Evolutionary conservation across 2,113 vertebrate species (phyloP).

Genomic region (Bos indicus): DNA sequence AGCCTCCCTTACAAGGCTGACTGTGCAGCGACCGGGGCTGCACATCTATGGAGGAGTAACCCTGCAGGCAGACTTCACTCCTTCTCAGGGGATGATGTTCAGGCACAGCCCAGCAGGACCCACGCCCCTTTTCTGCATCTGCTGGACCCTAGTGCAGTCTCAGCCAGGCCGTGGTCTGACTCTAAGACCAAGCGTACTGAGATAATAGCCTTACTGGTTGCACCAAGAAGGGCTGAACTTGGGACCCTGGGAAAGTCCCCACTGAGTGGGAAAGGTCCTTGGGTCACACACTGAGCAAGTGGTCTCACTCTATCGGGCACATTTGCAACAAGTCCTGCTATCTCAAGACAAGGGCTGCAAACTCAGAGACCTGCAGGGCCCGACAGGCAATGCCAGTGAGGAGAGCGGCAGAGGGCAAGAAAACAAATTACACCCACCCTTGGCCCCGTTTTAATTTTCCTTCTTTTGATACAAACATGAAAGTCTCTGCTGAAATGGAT

Average conservation of each 20-base stretch:
- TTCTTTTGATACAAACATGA: not conserved
- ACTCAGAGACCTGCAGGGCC: not conserved
- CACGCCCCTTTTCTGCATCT: not conserved
- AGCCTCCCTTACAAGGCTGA: accelerated
- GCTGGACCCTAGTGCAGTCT: not conserved
- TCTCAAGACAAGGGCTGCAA: not conserved
- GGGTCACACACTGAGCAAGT: not conserved
- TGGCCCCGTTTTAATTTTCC: not conserved
- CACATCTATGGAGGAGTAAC: not conserved
- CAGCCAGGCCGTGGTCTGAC: not conserved
- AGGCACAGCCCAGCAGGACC: not conserved
- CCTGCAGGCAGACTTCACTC: accelerated
- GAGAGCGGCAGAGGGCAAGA: not conserved
- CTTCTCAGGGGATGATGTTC: not conserved
- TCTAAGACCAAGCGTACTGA: not conserved
- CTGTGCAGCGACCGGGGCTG: accelerated
- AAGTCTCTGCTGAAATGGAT: not conserved
- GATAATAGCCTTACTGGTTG: not conserved
- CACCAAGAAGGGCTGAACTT: not conserved
- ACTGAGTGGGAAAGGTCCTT: not conserved
- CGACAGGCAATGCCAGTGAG: not conserved
- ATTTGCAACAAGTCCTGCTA: not conserved
- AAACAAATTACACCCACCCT: not conserved
- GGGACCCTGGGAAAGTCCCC: not conserved
- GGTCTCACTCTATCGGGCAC: not conserved